Percentiles rank a stretch among this genome's conserved stretches.
These are phyloP conservation scores for Eupithecia pulchellata DNA, from an alignment of 2,888 invertebrate genomes.

Conservation along the genomic window DNA sequence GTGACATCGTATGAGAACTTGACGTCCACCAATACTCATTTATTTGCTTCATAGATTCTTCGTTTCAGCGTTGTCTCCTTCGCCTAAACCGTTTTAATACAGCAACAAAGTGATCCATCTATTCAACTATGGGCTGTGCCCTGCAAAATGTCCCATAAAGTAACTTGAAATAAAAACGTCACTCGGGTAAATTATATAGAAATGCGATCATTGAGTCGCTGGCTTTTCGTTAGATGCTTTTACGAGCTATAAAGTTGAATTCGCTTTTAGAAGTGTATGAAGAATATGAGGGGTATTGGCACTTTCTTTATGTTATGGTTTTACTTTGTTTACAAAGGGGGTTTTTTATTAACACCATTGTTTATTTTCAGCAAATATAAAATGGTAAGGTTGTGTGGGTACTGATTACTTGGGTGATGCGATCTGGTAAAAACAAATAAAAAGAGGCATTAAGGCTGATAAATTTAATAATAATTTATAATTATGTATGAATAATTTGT, in stretches of 20 bases:
- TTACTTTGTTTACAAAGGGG: constrained; percentile 26
- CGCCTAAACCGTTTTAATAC: not conserved
- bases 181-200: constrained; percentile 63
- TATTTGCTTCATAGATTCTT: not conserved
- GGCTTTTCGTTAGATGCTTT: constrained; percentile 52
- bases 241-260: constrained; percentile 47
- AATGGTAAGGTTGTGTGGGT: no score
- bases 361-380: no score
- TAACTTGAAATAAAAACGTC: constrained; percentile 66
- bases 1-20: not conserved
- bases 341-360: not conserved
- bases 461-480: no score
- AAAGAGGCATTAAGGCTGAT: no score
- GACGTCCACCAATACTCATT: not conserved
- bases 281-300: constrained; percentile 42
- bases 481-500: no score
- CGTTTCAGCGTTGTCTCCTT: not conserved
- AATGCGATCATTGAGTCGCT: constrained; percentile 54
- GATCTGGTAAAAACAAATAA: no score
- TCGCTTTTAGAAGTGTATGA: constrained; percentile 43
- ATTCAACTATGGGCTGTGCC: constrained; percentile 12
- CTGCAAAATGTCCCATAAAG: constrained; percentile 68
- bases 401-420: no score
- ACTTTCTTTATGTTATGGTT: constrained; percentile 41
- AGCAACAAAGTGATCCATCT: constrained; percentile 11